Percentiles rank a stretch among this genome's conserved stretches.
These are phyloP conservation scores for Lasioglossum oenotherae DNA, from an alignment of 2,888 invertebrate genomes.

Conservation along the genomic window DNA sequence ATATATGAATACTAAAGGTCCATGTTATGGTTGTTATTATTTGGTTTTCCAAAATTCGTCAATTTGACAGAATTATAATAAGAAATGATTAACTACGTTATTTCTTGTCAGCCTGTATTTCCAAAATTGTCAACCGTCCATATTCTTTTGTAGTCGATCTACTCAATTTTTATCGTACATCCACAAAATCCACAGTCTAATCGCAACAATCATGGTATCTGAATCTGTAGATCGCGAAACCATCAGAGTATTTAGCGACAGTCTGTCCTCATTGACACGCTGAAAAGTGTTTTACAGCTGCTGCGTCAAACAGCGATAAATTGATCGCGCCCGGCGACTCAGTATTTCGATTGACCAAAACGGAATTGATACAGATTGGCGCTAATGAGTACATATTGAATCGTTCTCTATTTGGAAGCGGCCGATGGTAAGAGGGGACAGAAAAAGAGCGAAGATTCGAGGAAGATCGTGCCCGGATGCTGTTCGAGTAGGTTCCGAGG, in stretches of 20 bases:
- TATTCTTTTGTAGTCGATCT: too few species aligned
- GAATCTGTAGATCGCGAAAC: too few species aligned
- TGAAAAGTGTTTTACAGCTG: neutral
- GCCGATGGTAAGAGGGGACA: neutral
- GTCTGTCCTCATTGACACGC: neutral
- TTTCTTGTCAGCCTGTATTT: too few species aligned
- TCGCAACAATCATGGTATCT: too few species aligned
- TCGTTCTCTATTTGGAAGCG: neutral
- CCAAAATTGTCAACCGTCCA: too few species aligned
- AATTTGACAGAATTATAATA: too few species aligned
- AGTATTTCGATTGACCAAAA: neutral
- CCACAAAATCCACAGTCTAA: too few species aligned
- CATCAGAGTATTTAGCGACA: neutral
- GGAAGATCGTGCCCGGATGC: neutral
- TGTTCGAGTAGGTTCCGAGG: neutral
- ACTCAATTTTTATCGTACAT: too few species aligned
- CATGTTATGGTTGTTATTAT: too few species aligned
- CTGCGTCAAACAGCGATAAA: neutral
- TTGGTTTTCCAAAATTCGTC: too few species aligned
- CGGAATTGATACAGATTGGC: neutral
- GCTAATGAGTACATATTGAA: conserved; percentile 2
- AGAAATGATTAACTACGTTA: too few species aligned
- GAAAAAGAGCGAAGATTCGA: neutral
- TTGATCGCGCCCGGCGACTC: neutral
- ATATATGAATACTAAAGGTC: too few species aligned